Conservation (phyloP, 2,888 invertebrate genomes). For the Pycnomerus fuliginosus region DNA sequence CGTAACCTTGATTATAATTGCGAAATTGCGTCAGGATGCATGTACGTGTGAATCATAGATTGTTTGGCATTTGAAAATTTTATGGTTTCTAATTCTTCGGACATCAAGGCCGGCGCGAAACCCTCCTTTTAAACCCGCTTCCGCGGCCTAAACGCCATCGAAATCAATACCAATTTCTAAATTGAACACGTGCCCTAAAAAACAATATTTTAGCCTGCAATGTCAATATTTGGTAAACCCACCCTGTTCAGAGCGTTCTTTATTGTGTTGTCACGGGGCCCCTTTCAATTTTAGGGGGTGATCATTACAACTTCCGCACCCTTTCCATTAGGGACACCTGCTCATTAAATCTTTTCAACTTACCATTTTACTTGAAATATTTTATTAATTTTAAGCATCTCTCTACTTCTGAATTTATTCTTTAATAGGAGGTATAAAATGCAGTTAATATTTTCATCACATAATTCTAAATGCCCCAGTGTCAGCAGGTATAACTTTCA, state of each 20-base stretch:
- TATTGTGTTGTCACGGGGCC: conserved; percentile 28
- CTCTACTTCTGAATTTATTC: too few relatives aligned
- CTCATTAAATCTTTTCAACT: too few relatives aligned
- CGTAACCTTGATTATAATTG: conserved; percentile 45
- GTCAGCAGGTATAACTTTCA: too few relatives aligned
- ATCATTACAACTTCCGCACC: too few relatives aligned
- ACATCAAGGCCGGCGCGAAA: conserved; percentile 6
- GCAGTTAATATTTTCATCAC: too few relatives aligned
- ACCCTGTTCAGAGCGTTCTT: conserved; percentile 38
- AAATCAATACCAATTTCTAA: conserved; percentile 48
- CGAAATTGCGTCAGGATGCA: conserved; percentile 42
- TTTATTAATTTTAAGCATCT: too few relatives aligned
- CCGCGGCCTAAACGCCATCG: conserved; percentile 9
- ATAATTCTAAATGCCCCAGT: too few relatives aligned
- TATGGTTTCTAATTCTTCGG: conserved; percentile 43
- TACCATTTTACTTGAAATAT: too few relatives aligned
- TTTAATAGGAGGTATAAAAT: too few relatives aligned
- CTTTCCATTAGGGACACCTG: too few relatives aligned
- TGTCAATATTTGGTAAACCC: conserved; percentile 45
- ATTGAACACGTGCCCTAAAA: conserved; percentile 45
- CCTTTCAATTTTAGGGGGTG: conserved; percentile 25
- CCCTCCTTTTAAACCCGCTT: not conserved
- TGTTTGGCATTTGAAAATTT: conserved; percentile 45
- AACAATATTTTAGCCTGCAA: conserved; percentile 46
- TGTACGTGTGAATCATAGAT: conserved; percentile 30